Evolutionary conservation across 2,797 vertebrate species (phyloP), one percentile per base, ranked within the genome.

Genomic region (Carcharodon carcharias): DNA sequence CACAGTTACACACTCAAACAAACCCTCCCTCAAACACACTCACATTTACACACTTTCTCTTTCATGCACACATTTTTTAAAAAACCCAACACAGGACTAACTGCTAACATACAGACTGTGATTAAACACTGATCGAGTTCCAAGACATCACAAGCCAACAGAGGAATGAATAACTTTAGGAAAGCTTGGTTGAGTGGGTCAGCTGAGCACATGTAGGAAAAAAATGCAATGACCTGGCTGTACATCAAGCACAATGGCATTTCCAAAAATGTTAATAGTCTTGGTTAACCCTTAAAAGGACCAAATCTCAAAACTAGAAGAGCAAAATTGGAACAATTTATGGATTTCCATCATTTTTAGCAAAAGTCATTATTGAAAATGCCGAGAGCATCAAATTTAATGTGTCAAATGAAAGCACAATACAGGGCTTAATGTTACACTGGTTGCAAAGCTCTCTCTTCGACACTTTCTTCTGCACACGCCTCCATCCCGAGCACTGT

Each of bases 111-210:
- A 18, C 95, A 94, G 96, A 96, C 96, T 97, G 97, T 97, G 96
- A 97, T 98, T 98, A 98, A 98, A 98, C 96, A 54, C 69, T 77
- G 71, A 54, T 73, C 54, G 50, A n/a, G 71, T 77, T 95, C 67
- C 71, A 95, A 95, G 58, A 28, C 63, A 50, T 65, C 58, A 69
- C 35, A 69, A 54, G 69, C 69, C 67, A 35, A 63, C 94, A 54
- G 94, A 69, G 45, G 14, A 67, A 50, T 92, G 58, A 93, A 11
- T 56, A 73, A 95, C 50, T 95, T 95, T 56, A 12, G 50, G 69
- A 56, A 95, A 95, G 94, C 50, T 77, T 58, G 14, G 12, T 77
- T 8, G 94, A 95, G 50, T 56, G 94, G 94, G 69, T 95, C 94
- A 95, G 50, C 54, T 95, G 67, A 95, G 69, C 71, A 45, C 50